Conservation (phyloP, 2,888 invertebrate genomes). For the Drosophila diplacantha region DNA sequence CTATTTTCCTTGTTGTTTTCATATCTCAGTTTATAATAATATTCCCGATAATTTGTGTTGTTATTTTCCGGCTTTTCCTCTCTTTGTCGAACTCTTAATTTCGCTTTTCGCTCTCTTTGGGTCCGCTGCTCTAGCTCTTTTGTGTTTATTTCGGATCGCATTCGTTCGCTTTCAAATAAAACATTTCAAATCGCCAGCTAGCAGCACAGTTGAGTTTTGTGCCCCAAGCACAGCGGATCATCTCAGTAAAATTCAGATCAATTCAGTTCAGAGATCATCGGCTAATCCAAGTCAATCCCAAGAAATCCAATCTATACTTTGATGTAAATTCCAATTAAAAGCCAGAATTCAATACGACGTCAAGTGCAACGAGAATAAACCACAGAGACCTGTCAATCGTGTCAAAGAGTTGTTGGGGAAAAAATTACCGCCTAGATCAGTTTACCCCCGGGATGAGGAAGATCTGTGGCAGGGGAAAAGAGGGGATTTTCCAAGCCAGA, state of each 20-base stretch:
- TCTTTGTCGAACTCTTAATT: conserved; percentile 25
- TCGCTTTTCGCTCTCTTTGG: conserved; percentile 26
- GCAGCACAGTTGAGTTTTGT: conserved; percentile 65
- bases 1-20: conserved; percentile 22
- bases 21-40: conserved; percentile 34
- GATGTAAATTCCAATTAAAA: conserved; percentile 34
- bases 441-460: conserved; percentile 46
- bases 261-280: conserved; percentile 17
- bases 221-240: conserved; percentile 65
- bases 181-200: conserved; percentile 61
- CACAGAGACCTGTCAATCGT: conserved; percentile 28
- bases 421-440: conserved; percentile 49
- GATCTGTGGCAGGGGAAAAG: background rate
- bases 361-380: conserved; percentile 35
- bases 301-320: conserved; percentile 21
- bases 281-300: conserved; percentile 6
- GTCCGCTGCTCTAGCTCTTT: conserved; percentile 34
- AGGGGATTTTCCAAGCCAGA: conserved; percentile 25
- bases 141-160: conserved; percentile 62
- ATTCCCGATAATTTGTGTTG: conserved; percentile 24
- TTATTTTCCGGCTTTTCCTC: conserved; percentile 55
- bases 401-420: conserved; percentile 31
- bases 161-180: conserved; percentile 67
- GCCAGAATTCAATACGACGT: conserved; percentile 32
- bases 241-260: conserved; percentile 30